Base-by-base conservation (phyloP, 2,113 vertebrate species). In the Globicephala melas region DNA sequence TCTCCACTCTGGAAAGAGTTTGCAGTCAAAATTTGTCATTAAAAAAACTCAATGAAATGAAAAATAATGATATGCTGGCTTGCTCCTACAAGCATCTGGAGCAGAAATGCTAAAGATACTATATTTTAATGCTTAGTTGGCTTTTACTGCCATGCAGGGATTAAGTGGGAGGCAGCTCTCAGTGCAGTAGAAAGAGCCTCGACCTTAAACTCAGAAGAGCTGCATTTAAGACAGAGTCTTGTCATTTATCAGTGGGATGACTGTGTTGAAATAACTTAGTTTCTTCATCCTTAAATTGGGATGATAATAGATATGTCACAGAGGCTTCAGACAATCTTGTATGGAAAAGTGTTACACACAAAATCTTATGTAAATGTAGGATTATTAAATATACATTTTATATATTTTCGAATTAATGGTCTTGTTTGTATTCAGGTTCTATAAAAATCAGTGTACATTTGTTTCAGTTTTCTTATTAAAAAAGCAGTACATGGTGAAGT, bases 31-130 rank as follows among this genome's bases (percentile, higher is more conserved):
- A 98, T 96, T 98, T 94, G 3, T 96, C 97, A 79, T 96, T 70
- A 93, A 95, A 91, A 33, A 41, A 93, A 53, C 41, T 96, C 18
- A 96, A 76, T 53, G 87, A 95, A 77, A 97, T 96, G 95, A 95
- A 97, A 98, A 97, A 95, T 96, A 96, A 95, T 96, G 95, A 93
- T 97, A 89, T 90, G 79, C 71, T 90, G 91, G 92, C 86, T 96
- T 80, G 41, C 62, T 93, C 89, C 41, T 95, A 76, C 53, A 95
- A 87, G 82, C 65, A 93, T 93, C 58, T 62, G 55, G 85, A 89
- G 41, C 38, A 87, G 89, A 95, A 87, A 87, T 68, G 68, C 89
- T 92, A 53, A 93, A 80, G 68, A 86, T 80, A 83, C 21, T 63
- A 44, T 94, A 87, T 82, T 94, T 92, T 88, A 88, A 58, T 73